Base-by-base conservation (phyloP, 1,140 invertebrate species). In the Maconellicoccus hirsutus region DNA sequence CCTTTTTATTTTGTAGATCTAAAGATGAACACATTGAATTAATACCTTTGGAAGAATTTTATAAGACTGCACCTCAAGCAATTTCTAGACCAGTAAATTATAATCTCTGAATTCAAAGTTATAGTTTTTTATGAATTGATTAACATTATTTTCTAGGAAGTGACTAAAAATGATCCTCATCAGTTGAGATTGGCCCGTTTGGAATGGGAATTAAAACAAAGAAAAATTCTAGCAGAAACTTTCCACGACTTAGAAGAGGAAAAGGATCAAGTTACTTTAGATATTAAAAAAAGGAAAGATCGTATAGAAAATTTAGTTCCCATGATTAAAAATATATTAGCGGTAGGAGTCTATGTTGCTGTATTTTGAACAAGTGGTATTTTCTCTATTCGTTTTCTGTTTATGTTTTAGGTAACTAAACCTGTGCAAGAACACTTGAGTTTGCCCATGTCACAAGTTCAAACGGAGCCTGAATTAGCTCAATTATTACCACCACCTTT, bases 11-110 rank as follows among this genome's bases (percentile, higher is more conserved):
- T 77, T 79, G 38, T 74, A 94, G 93, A 78, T 96, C 94, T 8
- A 93, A 93, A 80, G 93, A 97, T 85, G 92, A 96, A 81, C 87
- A 89, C 75, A 93, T 98, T 76, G 88, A 94, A 77, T 81, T 98
- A 19, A 88, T 98, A 0, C 79, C 90, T 1, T 81, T 91, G 66
- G 88, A 93, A 75, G 89, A 95, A 76, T 96, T 96, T 81, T 92
- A 90, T 76, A 83, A 85, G 77, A 84, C 91, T 79, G 92, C 93
- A 63, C 92, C 93, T 23, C 80, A 83, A 76, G 82, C 81, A 71
- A 85, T 92, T 74, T 84, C 84, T 16, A 83, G 86, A 75, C 84
- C 84, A n/a, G 90, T 93, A 79, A 81, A 82, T 82, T n/a, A n/a
- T n/a, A 38, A 69, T 21, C 21, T 73, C 26, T 59, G 1, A 69